These are phyloP conservation scores for Bombus difficillimus DNA, from an alignment of 1,140 invertebrate species.

Conservation along the genomic window DNA sequence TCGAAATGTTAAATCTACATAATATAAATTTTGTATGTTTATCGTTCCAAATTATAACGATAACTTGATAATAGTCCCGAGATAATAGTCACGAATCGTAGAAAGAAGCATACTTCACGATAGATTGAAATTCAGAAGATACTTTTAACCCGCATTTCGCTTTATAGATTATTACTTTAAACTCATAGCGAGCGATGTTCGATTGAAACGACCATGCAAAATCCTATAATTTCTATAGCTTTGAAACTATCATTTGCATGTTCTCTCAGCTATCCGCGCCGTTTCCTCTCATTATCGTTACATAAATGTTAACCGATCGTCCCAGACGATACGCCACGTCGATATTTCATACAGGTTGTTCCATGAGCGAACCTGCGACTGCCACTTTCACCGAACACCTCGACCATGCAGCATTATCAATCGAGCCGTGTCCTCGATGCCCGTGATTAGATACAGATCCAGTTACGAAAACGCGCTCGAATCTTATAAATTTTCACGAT, in stretches of 20 bases:
- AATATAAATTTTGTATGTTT: not conserved
- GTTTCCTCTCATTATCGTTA: conserved; percentile 33
- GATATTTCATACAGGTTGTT: conserved; percentile 46
- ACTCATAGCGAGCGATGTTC: no score
- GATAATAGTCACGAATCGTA: not conserved
- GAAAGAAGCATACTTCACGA: not conserved
- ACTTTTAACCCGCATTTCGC: not conserved
- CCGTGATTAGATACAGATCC: no score
- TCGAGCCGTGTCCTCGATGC: not conserved
- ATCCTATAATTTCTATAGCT: not conserved
- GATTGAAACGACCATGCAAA: not conserved
- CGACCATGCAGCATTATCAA: not conserved
- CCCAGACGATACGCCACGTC: conserved; percentile 22
- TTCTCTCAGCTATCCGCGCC: not conserved
- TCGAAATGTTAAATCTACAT: not conserved
- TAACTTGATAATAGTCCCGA: not conserved
- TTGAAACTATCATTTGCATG: not conserved
- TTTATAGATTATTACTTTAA: not conserved
- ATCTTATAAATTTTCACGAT: not conserved
- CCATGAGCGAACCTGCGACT: not conserved
- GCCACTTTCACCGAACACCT: conserved; percentile 41
- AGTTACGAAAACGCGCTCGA: not conserved
- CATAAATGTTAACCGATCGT: conserved; percentile 43
- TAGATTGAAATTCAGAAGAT: not conserved
- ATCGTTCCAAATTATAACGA: not conserved